Evolutionary conservation across 2,113 vertebrate genomes (phyloP), one percentile per base, ranked within the genome.

Genomic region (Pseudopodoces humilis): DNA sequence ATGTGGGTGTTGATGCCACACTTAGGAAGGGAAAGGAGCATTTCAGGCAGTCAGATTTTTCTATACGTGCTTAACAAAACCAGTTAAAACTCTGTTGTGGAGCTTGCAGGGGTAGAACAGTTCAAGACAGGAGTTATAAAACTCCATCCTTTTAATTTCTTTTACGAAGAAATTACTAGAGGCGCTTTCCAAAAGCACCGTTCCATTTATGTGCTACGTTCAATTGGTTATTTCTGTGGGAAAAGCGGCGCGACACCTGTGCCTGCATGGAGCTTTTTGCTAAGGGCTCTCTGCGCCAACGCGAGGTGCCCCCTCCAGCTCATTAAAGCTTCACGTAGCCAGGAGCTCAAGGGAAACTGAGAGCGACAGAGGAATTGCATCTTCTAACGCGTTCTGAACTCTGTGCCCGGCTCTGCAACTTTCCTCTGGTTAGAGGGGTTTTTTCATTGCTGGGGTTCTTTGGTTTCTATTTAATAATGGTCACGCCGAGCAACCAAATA

Each of bases 251-350:
- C 1, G 18, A 25, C 35, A 39, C 37, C 47, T 35, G 58, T 15
- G 39, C 13, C 63, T 30, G 50, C 52, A 5, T 0, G 37, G 79
- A 28, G 71, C 56, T 53, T 27, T 52, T 27, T 3, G 69, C 71
- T 16, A 0, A 13, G 10, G 50, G 59, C 19, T 31, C 12, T 31
- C 21, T 2, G 1, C 1, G 1, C 2, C 2, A 23, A 3, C 3
- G 30, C 15, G 9, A 81, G 35, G 19, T 55, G 19, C 10, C 27
- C 16, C 22, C 31, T 39, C 13, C 69, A 39, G 46, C 53, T 68
- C 12, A 0, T 5, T 3, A 14, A 21, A 21, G n/a, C 53, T 60
- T 8, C 33, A 3, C 19, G 4, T 7, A n/a, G 46, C 19, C 60
- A 12, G 35, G 47, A 17, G 11, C 35, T 20, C 18, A 7, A 6